Percentiles rank a stretch among this genome's conserved stretches.
Conservation (phyloP, 2,113 vertebrate genomes). For the Meleagris gallopavo region DNA sequence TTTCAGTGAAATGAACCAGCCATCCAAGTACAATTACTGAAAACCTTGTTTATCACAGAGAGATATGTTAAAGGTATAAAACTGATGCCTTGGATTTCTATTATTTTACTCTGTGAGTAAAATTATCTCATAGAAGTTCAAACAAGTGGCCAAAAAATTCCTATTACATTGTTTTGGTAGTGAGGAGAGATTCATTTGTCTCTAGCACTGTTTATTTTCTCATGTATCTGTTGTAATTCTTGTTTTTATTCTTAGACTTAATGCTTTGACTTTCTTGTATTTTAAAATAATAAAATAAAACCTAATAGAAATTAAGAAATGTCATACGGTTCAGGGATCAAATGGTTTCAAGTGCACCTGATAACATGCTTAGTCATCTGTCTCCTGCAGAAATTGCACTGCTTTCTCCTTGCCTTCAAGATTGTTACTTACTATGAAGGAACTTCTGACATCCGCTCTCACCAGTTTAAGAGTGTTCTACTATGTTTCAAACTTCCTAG, state of each 20-base stretch:
- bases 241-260: not conserved
- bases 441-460: not conserved
- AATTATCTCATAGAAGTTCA: not conserved
- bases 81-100: not conserved
- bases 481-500: not conserved
- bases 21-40: not conserved
- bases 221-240: not conserved
- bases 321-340: not conserved
- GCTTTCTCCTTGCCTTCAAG: not conserved
- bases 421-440: not conserved
- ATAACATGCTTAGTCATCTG: not conserved
- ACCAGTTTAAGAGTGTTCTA: not conserved
- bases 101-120: not conserved
- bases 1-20: not conserved
- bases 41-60: not conserved
- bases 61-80: not conserved
- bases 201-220: not conserved
- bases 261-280: not conserved
- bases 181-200: not conserved
- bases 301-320: not conserved
- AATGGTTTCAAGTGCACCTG: not conserved
- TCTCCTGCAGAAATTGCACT: not conserved
- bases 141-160: not conserved
- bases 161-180: not conserved
- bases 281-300: not conserved